These are phyloP conservation scores for Chydorus sphaericus DNA, from an alignment of 2,888 invertebrate genomes.

Conservation along the genomic window DNA sequence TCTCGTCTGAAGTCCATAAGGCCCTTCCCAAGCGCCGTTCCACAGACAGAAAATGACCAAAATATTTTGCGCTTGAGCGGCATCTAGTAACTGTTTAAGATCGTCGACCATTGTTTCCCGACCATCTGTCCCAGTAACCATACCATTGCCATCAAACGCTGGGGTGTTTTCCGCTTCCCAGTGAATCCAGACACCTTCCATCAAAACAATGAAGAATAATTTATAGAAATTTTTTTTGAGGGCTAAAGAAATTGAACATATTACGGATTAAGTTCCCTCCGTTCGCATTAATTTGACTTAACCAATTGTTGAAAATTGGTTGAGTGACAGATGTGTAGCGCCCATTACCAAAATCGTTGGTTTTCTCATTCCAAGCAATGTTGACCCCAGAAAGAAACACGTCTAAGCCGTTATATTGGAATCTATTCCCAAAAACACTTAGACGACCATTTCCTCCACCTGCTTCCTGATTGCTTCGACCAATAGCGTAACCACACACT, in stretches of 20 bases:
- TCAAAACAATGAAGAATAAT: no score
- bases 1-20: slow-evolving; percentile 20
- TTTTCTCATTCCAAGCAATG: slow-evolving; percentile 24
- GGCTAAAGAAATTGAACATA: slow-evolving; percentile 7
- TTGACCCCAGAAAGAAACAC: slow-evolving; percentile 24
- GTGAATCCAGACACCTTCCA: slow-evolving; percentile 24
- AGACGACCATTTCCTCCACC: no score
- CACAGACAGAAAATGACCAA: slow-evolving; percentile 23
- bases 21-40: slow-evolving; percentile 26
- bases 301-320: slow-evolving; percentile 21
- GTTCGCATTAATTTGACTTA: slow-evolving; percentile 19
- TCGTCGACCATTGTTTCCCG: slow-evolving; percentile 22
- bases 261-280: slow-evolving; percentile 23
- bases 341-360: slow-evolving; percentile 24
- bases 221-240: neutral
- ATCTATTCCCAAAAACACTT: slow-evolving; percentile 18
- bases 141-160: slow-evolving; percentile 21
- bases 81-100: slow-evolving; percentile 21
- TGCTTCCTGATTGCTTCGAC: no score
- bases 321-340: slow-evolving; percentile 19
- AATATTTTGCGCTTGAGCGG: slow-evolving; percentile 21
- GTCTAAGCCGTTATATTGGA: slow-evolving; percentile 21
- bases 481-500: no score
- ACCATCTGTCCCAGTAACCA: slow-evolving; percentile 21
- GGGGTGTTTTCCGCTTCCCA: slow-evolving; percentile 23